Evolutionary conservation across 1,140 invertebrate genomes (phyloP).

Genomic region (Galleria mellonella): DNA sequence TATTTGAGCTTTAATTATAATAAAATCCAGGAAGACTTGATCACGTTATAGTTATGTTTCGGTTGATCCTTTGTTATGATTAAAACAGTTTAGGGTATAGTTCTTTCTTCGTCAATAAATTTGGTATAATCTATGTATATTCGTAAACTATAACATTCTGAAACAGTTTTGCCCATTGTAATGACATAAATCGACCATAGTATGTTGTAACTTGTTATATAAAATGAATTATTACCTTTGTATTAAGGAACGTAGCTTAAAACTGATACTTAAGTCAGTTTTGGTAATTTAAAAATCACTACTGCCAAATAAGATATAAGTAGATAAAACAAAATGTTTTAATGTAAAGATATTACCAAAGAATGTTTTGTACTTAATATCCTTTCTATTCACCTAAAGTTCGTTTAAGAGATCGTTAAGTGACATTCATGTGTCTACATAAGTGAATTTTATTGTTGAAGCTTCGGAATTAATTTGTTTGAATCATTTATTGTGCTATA

Average conservation of each 20-base stretch:
- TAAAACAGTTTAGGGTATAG: conserved; percentile 26
- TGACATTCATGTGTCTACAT: conserved; percentile 20
- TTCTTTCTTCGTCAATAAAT: conserved; percentile 37
- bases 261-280: conserved; percentile 34
- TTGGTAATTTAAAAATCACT: conserved; percentile 49
- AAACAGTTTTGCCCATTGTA: conserved; percentile 39
- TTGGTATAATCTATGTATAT: conserved; percentile 44
- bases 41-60: conserved; percentile 29
- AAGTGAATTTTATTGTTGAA: conserved; percentile 28
- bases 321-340: conserved; percentile 59
- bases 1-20: conserved; percentile 69
- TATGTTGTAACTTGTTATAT: conserved; percentile 57
- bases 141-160: conserved; percentile 31
- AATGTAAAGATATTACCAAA: conserved; percentile 54
- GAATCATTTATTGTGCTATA: conserved; percentile 1
- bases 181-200: conserved; percentile 44
- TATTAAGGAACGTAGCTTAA: conserved; percentile 50
- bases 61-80: conserved; percentile 19
- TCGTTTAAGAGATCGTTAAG: conserved; percentile 15
- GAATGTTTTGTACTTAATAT: conserved; percentile 54
- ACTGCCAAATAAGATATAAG: conserved; percentile 61
- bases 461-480: conserved; percentile 14
- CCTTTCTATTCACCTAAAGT: conserved; percentile 29
- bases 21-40: conserved; percentile 53
- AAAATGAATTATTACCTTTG: conserved; percentile 43